Evolutionary conservation across 2,113 vertebrate species (phyloP).

Genomic region (Colaptes auratus): DNA sequence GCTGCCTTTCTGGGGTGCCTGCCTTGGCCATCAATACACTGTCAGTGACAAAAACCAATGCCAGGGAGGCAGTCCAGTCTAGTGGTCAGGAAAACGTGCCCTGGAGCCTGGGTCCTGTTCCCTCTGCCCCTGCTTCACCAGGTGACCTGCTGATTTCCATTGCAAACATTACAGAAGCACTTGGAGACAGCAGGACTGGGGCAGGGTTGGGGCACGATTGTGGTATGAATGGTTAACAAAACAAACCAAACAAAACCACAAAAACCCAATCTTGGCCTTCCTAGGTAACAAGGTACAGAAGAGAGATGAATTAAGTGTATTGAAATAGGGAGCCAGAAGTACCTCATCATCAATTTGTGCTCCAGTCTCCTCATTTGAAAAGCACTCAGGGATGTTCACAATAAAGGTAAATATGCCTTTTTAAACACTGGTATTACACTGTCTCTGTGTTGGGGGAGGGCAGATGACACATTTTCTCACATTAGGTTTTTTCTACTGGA

Average conservation of each 20-base stretch:
- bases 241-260: not conserved
- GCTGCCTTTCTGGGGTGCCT: not conserved
- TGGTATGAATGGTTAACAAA: fast-evolving
- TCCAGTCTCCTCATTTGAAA: not conserved
- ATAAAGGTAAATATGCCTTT: not conserved
- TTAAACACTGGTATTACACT: not conserved
- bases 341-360: not conserved
- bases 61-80: not conserved
- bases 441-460: fast-evolving
- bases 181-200: not conserved
- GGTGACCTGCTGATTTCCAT: not conserved
- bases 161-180: not conserved
- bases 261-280: not conserved
- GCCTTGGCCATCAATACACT: not conserved
- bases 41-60: not conserved
- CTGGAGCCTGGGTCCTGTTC: not conserved
- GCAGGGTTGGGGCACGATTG: not conserved
- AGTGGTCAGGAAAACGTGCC: not conserved
- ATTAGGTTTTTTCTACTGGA: not conserved
- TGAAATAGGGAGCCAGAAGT: not conserved
- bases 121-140: not conserved
- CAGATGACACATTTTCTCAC: not conserved
- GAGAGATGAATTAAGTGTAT: not conserved
- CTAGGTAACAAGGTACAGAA: not conserved
- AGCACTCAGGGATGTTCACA: not conserved